Base-by-base conservation (phyloP, 2,888 invertebrate species). In the Drosophila ustulata region DNA sequence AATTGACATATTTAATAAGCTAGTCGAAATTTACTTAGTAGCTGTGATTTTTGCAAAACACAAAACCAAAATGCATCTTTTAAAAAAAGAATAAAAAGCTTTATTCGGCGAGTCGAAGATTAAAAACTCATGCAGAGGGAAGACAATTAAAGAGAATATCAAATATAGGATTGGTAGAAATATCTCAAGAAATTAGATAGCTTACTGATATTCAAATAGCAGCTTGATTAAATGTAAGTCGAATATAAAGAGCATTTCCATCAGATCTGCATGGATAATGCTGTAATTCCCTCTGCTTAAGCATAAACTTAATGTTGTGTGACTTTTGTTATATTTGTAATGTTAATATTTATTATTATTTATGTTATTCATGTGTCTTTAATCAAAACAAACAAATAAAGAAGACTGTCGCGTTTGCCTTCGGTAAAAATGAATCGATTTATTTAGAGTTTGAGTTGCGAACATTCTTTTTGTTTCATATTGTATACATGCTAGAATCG, bases 341-440 rank as follows among this genome's bases (percentile, higher is more conserved):
- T 28, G 34, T 53, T 61, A 45, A 45, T 61, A 45, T 45, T 66
- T 50, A 45, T 57, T 39, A 8, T 56, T 64, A 18, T 30, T 47
- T 64, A 34, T 57, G 32, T 26, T 62, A 55, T 71, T 39, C 32
- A 59, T 57, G 68, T 69, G 69, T 58, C 46, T 13, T 56, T 39
- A 65, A 58, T 39, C 53, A 53, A 65, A 58, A 32, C 53, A 53
- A 63, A 41, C n/a, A 49, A 49, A 34, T 32, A 64, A 64, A 49
- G 23, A 62, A 47, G 51, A 57, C 28, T 56, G 49, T 64, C 52
- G 41, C 23, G 53, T 66, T 58, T 68, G 63, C 45, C 45, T 72
- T 83, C 46, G 79, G 71, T 82, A 68, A 85, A 85, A 82, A 77
- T 86, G 51, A 82, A 85, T 82, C 70, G 80, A 69, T 83, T 82